Evolutionary conservation across 2,797 vertebrate species (phyloP), one percentile per base, ranked within the genome.

Genomic region (Urocyon cinereoargenteus): DNA sequence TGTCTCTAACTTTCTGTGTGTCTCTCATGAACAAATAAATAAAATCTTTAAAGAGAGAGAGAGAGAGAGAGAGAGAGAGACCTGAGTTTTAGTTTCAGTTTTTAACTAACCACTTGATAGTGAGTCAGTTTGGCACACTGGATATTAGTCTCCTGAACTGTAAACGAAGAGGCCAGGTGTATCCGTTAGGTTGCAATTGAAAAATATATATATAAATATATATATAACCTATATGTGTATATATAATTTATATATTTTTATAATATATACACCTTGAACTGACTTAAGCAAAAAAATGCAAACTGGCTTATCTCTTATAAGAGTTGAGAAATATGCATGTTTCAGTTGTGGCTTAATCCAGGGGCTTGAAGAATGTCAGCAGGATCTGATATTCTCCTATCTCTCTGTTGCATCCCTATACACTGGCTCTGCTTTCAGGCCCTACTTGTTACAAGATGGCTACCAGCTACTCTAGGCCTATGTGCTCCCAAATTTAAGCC

Each of bases 401-500:
- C 53, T 90, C 21, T 26, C 84, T 55, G 5, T 36, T 61, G 8
- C 15, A 11, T 66, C n/a, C 61, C 62, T 92, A 51, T 85, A 7
- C 5, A 21, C 3, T n/a, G 21, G 10, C 70, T 78, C 28, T 87
- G 57, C 28, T 94, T 79, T 92, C 34, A 68, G 49, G 14, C 4
- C 21, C 75, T 13, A 31, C 5, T 9, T 61, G 36, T 68, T 84
- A 85, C 49, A 53, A 66, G 49, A 86, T 12, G 34, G 14, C 84
- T 90, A 34, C 62, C 88, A 88, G 59, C 68, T 66, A 66, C 84
- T 72, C 12, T 51, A 75, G 66, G 61, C 26, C 53, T 79, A 14
- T 21, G 68, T 53, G 49, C 16, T 96, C 55, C 59, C 79, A 96
- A 87, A 89, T 68, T 70, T n/a, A 93, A 59, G 59, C 57, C 26